phyloP scores from a whole-genome alignment of 2,797 vertebrate genomes.

The Macropodus opercularis region DNA sequence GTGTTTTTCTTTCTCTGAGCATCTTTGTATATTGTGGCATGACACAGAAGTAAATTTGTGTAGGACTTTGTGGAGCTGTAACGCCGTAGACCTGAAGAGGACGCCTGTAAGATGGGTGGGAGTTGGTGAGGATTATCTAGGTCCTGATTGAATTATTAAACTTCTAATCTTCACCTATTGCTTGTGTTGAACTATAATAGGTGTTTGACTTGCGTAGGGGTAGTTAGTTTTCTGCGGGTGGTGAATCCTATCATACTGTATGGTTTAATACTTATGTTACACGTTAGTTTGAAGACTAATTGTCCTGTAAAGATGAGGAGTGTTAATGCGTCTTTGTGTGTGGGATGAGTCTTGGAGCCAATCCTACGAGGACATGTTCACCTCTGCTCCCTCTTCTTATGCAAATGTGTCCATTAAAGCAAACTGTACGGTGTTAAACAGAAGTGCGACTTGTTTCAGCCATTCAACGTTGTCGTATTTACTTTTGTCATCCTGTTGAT shows the following conservation, averaged over 20 bases:
- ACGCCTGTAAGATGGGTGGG: conserved; percentile 42
- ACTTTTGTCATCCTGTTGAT: conserved; percentile 37
- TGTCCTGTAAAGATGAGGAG: conserved; percentile 58
- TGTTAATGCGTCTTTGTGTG: conserved; percentile 45
- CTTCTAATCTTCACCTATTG: conserved; percentile 79
- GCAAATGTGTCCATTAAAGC: conserved; percentile 51
- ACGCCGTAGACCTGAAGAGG: conserved; percentile 66
- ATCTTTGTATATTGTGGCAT: conserved; percentile 81
- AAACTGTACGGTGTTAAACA: conserved; percentile 32
- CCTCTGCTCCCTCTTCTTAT: conserved; percentile 48
- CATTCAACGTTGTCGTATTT: conserved; percentile 34
- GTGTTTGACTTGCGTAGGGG: conserved; percentile 86
- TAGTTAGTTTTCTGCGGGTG: conserved; percentile 82
- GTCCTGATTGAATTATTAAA: conserved; percentile 73
- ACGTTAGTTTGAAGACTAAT: conserved; percentile 60
- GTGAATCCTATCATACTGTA: conserved; percentile 84
- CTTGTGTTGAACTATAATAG: conserved; percentile 83
- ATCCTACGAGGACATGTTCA: conserved; percentile 56
- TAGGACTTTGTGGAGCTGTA: conserved; percentile 79
- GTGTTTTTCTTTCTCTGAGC: conserved; percentile 69
- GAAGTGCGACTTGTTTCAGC: conserved; percentile 58
- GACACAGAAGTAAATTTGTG: conserved; percentile 78
- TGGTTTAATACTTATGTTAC: conserved; percentile 83
- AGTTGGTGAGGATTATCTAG: conserved; percentile 55
- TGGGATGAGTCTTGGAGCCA: conserved; percentile 45